Conservation (phyloP, 2,113 vertebrate genomes). For the Lutjanus erythropterus region DNA sequence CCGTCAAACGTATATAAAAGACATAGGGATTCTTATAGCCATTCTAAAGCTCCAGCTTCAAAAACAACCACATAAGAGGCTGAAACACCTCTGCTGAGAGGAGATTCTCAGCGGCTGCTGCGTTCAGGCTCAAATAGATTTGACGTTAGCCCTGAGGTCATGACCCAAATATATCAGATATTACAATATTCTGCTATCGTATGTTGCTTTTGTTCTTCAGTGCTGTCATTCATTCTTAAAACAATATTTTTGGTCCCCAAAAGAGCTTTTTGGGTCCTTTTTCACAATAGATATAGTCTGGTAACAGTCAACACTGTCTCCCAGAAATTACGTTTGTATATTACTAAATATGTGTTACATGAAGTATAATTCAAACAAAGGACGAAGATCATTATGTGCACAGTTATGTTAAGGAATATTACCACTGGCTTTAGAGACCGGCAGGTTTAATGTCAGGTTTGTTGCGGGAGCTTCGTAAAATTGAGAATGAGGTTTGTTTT, state of each 20-base stretch:
- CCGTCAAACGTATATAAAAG: neutral
- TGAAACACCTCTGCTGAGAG: neutral
- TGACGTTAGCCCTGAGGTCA: constrained; percentile 26
- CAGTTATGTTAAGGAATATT: no score
- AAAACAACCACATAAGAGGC: constrained; percentile 12
- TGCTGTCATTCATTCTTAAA: neutral
- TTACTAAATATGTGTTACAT: no score
- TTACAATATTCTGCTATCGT: neutral
- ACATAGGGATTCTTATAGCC: neutral
- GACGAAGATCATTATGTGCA: no score
- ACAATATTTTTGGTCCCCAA: neutral
- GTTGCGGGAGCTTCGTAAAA: no score
- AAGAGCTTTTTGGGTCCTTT: neutral
- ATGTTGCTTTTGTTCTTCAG: neutral
- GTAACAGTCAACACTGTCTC: no score
- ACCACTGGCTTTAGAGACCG: no score
- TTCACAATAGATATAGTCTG: neutral
- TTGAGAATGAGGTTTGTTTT: no score
- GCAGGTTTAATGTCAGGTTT: no score
- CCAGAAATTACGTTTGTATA: no score
- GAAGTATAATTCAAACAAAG: no score
- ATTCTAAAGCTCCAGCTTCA: neutral
- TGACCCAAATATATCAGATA: constrained; percentile 40
- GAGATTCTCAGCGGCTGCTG: neutral
- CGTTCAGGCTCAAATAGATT: constrained; percentile 30